Conservation (phyloP, 2,888 invertebrate species). For the Meliscaeva auricollis region DNA sequence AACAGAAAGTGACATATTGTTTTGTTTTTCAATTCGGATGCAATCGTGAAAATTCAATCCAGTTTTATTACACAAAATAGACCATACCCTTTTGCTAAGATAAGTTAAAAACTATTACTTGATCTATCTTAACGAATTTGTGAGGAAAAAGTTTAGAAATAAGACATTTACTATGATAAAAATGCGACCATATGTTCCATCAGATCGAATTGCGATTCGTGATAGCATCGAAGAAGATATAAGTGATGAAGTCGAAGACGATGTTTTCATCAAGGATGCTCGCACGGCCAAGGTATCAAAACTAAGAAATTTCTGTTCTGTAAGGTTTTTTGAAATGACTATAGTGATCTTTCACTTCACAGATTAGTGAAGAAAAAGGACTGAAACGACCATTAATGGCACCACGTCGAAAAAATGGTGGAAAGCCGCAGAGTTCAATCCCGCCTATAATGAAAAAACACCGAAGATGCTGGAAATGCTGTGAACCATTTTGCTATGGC, state of each 20-base stretch:
- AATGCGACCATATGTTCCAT: constrained; percentile 87
- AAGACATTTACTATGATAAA: constrained; percentile 80
- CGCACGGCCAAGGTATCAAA: constrained; percentile 86
- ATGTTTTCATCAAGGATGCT: constrained; percentile 91
- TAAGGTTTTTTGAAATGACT: neutral
- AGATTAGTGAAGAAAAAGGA: constrained; percentile 88
- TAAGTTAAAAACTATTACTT: neutral
- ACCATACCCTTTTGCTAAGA: neutral
- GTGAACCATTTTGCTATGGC: constrained; percentile 88
- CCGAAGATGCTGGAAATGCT: constrained; percentile 85
- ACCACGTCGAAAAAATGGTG: constrained; percentile 87
- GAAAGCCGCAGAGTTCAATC: constrained; percentile 83
- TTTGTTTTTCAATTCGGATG: constrained; percentile 41
- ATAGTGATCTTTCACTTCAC: constrained; percentile 63
- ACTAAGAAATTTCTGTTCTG: too few species aligned
- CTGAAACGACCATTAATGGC: constrained; percentile 91
- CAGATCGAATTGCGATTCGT: constrained; percentile 87
- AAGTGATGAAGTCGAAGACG: constrained; percentile 90
- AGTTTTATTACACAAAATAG: constrained; percentile 38
- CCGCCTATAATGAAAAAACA: constrained; percentile 85
- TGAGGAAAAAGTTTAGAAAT: constrained; percentile 12
- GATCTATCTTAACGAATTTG: neutral
- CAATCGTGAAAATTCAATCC: constrained; percentile 37
- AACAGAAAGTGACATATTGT: constrained; percentile 62
- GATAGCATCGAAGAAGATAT: constrained; percentile 90